Evolutionary conservation across 2,113 vertebrate genomes (phyloP).

Genomic region (Platichthys flesus): DNA sequence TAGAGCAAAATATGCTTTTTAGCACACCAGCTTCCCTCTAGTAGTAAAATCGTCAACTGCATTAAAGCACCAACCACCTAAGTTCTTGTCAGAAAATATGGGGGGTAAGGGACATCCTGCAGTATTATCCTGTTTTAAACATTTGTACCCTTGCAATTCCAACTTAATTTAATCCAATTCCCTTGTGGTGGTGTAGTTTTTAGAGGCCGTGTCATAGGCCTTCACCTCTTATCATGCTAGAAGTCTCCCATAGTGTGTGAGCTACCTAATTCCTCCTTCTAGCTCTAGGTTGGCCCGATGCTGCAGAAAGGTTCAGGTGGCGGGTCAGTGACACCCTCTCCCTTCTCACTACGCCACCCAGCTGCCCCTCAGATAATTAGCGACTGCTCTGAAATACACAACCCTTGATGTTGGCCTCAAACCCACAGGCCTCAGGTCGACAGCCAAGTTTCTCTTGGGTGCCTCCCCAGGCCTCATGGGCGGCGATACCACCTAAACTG

Average conservation of each 20-base stretch:
- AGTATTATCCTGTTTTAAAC: conserved; percentile 12
- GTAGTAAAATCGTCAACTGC: conserved; percentile 63
- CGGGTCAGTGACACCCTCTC: conserved; percentile 28
- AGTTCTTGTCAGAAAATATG: conserved; percentile 43
- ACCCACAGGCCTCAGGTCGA: conserved; percentile 65
- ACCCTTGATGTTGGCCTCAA: conserved; percentile 63
- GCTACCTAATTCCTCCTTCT: background rate
- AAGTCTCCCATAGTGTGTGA: conserved; percentile 1
- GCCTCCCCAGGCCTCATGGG: conserved; percentile 49
- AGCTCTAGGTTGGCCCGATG: background rate
- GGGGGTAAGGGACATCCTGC: conserved; percentile 14
- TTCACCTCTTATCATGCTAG: background rate
- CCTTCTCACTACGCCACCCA: conserved; percentile 10
- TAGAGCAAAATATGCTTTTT: conserved; percentile 56
- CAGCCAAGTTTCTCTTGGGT: conserved; percentile 56
- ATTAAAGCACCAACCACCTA: conserved; percentile 51
- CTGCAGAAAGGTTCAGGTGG: conserved; percentile 14
- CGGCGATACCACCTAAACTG: conserved; percentile 66
- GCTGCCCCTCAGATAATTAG: conserved; percentile 54
- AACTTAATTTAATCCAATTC: no score
- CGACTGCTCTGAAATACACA: conserved; percentile 48
- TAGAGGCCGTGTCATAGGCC: no score
- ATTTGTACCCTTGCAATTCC: conserved; percentile 3
- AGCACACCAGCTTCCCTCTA: conserved; percentile 43
- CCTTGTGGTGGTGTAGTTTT: no score